Base-by-base conservation (phyloP, 1,140 invertebrate species). In the Dendrolimus kikuchii region DNA sequence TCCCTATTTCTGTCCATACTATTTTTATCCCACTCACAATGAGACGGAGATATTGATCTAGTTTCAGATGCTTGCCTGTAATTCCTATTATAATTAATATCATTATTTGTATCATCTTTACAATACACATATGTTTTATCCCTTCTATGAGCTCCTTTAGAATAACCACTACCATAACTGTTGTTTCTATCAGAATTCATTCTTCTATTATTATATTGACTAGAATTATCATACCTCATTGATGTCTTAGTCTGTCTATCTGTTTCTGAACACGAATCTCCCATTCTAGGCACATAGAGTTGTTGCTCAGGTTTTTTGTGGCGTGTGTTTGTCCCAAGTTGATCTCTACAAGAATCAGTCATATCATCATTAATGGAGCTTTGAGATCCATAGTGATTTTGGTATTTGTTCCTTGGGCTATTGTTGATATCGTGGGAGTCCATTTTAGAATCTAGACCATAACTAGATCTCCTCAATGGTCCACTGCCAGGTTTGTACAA, bases 401-500 rank as follows among this genome's bases (percentile, higher is more conserved):
- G 59, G 23, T 74, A 66, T 66, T 66, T 66, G 46, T 58, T 66
- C 60, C 71, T 76, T 36, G 66, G 51, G 59, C 60, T 50, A 51
- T 73, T 76, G 56, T 85, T 78, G 62, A 73, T 49, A 60, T 80
- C 77, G 54, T 73, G 75, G 40, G 70, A 65, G 53, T 86, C 79
- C 77, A 83, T 81, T 73, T 72, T 87, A 53, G 60, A 58, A 66
- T 87, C 81, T 57, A 77, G 68, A 75, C 79, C 81, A 82, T 78
- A 81, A 62, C 77, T 70, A 49, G 81, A 80, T 68, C 86, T 75
- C 68, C 83, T 85, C 46, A 88, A 67, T 53, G 86, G 86, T 39
- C 87, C 87, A 78, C 86, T 88, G 62, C 86, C 85, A 68, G 84
- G 83, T 66, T 80, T 84, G 54, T 88, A 88, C 47, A 87, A 73